Conservation (phyloP, 2,797 vertebrate species). For the Moxostoma hubbsi region DNA sequence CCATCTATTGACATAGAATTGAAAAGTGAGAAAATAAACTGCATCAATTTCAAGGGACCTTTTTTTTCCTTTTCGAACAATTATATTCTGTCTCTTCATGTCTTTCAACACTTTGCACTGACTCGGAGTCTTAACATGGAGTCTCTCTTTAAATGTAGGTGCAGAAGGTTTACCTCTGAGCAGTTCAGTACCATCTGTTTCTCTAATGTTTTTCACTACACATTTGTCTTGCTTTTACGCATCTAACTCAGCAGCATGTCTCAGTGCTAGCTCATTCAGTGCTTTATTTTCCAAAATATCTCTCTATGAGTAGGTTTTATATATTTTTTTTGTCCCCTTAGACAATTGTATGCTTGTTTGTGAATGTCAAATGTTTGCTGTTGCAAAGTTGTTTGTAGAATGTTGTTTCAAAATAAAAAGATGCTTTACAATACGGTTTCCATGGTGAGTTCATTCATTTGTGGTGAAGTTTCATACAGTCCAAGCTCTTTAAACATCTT, state of each 20-base stretch:
- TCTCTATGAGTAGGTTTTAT: slow-evolving; percentile 46
- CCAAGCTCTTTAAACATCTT: no score
- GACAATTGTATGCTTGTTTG: slow-evolving; percentile 69
- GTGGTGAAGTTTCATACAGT: no score
- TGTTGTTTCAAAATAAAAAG: slow-evolving; percentile 77
- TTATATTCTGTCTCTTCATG: neutral
- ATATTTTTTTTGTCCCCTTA: slow-evolving; percentile 42
- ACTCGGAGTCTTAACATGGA: neutral
- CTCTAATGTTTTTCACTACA: slow-evolving; percentile 5
- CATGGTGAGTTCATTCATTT: neutral
- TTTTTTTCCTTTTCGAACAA: neutral
- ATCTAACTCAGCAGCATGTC: slow-evolving; percentile 42
- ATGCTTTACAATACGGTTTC: slow-evolving; percentile 52
- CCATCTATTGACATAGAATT: slow-evolving; percentile 76
- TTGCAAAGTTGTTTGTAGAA: slow-evolving; percentile 70
- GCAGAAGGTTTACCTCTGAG: slow-evolving; percentile 3
- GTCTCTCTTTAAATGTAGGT: slow-evolving; percentile 5
- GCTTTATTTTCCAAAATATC: slow-evolving; percentile 24
- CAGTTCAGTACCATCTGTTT: neutral
- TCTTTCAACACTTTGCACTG: slow-evolving; percentile 18
- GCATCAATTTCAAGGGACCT: slow-evolving; percentile 67
- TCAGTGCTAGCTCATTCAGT: slow-evolving; percentile 13
- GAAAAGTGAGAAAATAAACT: slow-evolving; percentile 70
- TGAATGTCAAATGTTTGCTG: slow-evolving; percentile 70
- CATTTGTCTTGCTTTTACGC: slow-evolving; percentile 26